Evolutionary conservation across 1,140 invertebrate genomes (phyloP), one percentile per base, ranked within the genome.

Genomic region (Hylaeus anthracinus): DNA sequence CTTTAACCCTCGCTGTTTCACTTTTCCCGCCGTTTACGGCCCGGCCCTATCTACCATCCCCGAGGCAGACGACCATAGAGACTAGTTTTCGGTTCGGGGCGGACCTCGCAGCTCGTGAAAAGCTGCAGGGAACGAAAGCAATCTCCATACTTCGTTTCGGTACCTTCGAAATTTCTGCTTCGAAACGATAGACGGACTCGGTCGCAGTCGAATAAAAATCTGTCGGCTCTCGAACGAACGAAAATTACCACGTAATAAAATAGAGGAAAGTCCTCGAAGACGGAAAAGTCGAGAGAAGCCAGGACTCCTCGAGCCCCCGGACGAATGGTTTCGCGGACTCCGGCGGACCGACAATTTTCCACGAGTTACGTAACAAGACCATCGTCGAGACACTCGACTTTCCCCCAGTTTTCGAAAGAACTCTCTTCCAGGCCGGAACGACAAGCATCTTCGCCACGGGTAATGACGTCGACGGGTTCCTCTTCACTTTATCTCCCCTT

Each of bases 361-460:
- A 1, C 41, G 65, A 61, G 65, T 77, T 77, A 77, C 67, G 56
- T 77, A 77, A 77, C 74, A 12, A 61, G 10, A 15, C 14, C 48
- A 14, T 61, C 43, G 41, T 63, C 71, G 43, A 6, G 64, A 66
- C n/a, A 66, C 64, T 66, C 26, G 5, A 45, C 5, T 74, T 65
- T 66, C 26, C 3, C 26, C 26, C 26, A 51, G 37, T 41, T 77
- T 70, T 51, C 74, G 10, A 69, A 58, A 66, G 51, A 75, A 67
- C 53, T 45, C 14, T 26, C 26, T 26, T 26, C 1, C 1, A 37
- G 37, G 2, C 37, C 9, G 9, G n/a, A n/a, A n/a, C 63, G 63
- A 5, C 63, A 2, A 43, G 12, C 63, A 64, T 26, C 26, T 6
- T 39, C 15, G 6, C 15, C n/a, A 9, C 8, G 3, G 1, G 26